Percentiles rank a stretch among this genome's conserved stretches.
Evolutionary conservation across 2,797 vertebrate genomes (phyloP).

Genomic region (Enteromius afrohamiltoni): DNA sequence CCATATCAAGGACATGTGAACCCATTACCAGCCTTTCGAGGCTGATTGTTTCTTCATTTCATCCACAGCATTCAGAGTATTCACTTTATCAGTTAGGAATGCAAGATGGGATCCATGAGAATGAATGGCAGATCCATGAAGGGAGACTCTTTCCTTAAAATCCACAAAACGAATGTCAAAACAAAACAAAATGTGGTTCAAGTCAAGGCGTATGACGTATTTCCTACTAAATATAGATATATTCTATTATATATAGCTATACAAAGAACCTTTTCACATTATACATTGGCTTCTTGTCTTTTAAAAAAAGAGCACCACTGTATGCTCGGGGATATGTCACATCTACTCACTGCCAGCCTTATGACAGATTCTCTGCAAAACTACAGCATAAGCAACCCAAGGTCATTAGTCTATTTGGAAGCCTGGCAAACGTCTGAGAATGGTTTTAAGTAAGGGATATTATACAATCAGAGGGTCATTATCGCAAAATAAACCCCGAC

Average conservation of each 20-base stretch:
- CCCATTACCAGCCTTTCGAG: neutral
- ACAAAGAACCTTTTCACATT: neutral
- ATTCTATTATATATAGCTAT: neutral
- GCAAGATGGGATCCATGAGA: neutral
- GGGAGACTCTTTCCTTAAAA: neutral
- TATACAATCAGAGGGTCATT: slow-evolving; percentile 20
- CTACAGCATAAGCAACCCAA: slow-evolving; percentile 45
- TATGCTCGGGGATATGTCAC: slow-evolving; percentile 38
- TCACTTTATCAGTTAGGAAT: neutral
- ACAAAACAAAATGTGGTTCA: too few relatives aligned
- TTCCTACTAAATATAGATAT: slow-evolving; percentile 18
- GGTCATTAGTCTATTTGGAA: slow-evolving; percentile 41
- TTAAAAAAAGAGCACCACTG: slow-evolving; percentile 28
- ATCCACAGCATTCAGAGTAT: neutral
- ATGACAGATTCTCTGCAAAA: slow-evolving; percentile 36
- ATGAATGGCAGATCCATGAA: neutral
- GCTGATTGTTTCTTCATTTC: neutral
- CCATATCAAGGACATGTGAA: neutral
- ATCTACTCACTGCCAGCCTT: slow-evolving; percentile 34
- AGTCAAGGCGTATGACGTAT: neutral
- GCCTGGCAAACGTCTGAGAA: slow-evolving; percentile 1
- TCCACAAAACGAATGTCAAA: neutral
- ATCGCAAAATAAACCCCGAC: neutral
- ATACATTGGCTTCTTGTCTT: slow-evolving; percentile 11
- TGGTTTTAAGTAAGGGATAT: slow-evolving; percentile 11